Percentiles rank a stretch among this genome's conserved stretches.
These are phyloP conservation scores for Dasysyrphus albostriatus DNA, from an alignment of 2,888 invertebrate species.

Conservation along the genomic window DNA sequence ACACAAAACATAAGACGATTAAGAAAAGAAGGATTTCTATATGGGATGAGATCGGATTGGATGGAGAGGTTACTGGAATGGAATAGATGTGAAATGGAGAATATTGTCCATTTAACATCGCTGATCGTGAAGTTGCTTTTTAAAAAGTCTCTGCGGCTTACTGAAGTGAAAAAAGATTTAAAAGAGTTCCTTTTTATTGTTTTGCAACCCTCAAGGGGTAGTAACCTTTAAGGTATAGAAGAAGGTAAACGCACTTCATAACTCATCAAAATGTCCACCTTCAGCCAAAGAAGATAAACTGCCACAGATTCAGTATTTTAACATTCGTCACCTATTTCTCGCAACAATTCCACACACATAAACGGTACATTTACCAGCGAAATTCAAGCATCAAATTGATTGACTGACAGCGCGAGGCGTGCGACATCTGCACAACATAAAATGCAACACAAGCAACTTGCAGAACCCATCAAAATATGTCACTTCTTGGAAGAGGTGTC, in stretches of 20 bases:
- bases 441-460: constrained; percentile 20
- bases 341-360: neutral
- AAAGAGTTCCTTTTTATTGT: neutral
- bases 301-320: neutral
- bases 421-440: constrained; percentile 18
- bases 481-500: constrained; percentile 5
- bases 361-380: neutral
- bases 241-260: neutral
- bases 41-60: neutral
- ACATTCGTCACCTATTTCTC: neutral
- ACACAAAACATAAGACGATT: constrained; percentile 45
- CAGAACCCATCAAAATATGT: constrained; percentile 5
- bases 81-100: neutral
- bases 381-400: neutral
- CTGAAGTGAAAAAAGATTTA: neutral
- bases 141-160: neutral
- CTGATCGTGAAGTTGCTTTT: neutral
- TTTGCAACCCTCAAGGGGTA: neutral
- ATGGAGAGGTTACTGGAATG: neutral
- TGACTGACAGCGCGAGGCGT: constrained; percentile 4
- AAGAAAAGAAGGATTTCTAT: constrained; percentile 33
- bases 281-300: neutral
- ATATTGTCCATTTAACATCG: constrained; percentile 13
- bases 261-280: neutral
- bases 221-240: neutral